These are phyloP conservation scores for Chloroceryle inda DNA, from an alignment of 2,797 vertebrate genomes.

Conservation along the genomic window DNA sequence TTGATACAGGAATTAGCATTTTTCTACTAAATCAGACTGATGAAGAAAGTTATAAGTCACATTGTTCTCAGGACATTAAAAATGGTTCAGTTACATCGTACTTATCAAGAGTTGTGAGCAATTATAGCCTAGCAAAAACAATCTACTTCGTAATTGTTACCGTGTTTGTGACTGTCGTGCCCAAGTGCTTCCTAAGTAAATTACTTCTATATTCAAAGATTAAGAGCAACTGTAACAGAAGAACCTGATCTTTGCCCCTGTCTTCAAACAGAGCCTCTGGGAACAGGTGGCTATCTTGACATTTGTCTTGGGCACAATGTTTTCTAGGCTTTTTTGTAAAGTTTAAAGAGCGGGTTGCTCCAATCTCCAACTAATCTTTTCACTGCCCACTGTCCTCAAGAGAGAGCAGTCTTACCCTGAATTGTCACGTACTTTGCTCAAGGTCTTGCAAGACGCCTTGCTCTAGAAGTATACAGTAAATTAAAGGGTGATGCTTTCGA, in stretches of 20 bases:
- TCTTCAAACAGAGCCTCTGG: background rate
- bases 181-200: slow-evolving; percentile 10
- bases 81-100: background rate
- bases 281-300: background rate
- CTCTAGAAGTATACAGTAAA: background rate
- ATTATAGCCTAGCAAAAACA: slow-evolving; percentile 30
- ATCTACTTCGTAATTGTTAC: background rate
- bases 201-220: background rate
- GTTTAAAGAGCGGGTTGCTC: background rate
- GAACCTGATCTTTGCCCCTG: background rate
- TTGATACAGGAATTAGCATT: background rate
- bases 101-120: background rate
- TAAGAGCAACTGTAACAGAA: background rate
- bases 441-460: background rate
- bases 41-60: background rate
- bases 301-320: background rate
- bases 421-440: background rate
- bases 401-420: background rate
- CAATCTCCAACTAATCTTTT: background rate
- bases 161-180: background rate
- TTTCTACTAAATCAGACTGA: slow-evolving; percentile 29
- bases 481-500: background rate
- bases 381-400: background rate
- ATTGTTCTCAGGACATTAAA: slow-evolving; percentile 62
- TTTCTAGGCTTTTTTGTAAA: background rate